Conservation (phyloP, 2,888 invertebrate species). For the Dendrolimus pini region DNA sequence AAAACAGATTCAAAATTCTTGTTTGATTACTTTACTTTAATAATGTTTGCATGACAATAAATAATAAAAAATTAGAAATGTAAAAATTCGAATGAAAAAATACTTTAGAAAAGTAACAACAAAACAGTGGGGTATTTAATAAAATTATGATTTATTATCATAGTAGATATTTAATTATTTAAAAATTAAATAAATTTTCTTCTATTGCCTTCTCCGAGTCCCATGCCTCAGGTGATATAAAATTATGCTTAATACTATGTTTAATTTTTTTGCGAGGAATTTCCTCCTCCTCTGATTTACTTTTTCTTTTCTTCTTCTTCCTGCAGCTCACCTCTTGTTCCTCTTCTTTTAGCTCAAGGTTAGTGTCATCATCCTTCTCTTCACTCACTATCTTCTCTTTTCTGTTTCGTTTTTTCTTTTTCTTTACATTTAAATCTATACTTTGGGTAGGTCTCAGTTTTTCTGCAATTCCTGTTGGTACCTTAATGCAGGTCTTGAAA, state of each 20-base stretch:
- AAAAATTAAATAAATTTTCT: slow-evolving; percentile 58
- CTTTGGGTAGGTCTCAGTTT: neutral
- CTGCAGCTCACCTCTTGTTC: slow-evolving; percentile 16
- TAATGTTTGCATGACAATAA: no score
- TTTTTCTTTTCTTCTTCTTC: slow-evolving; percentile 36
- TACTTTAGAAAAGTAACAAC: no score
- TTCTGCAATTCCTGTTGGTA: slow-evolving; percentile 31
- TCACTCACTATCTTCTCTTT: slow-evolving; percentile 5
- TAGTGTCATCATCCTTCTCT: slow-evolving; percentile 8
- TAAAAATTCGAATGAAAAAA: no score
- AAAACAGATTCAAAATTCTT: no score
- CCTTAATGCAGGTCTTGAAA: slow-evolving; percentile 46
- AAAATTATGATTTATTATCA: no score
- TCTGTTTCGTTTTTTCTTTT: slow-evolving; percentile 17
- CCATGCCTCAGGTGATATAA: slow-evolving; percentile 44
- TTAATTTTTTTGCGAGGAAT: slow-evolving; percentile 26
- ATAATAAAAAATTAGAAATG: no score
- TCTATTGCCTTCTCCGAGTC: slow-evolving; percentile 59
- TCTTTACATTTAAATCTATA: slow-evolving; percentile 2
- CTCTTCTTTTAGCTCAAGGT: slow-evolving; percentile 9
- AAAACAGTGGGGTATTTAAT: no score
- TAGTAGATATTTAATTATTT: slow-evolving; percentile 7
- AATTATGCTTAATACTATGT: slow-evolving; percentile 28
- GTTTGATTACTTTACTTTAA: no score
- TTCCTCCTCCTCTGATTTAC: slow-evolving; percentile 14